phyloP scores from a whole-genome alignment of 92 coral and sea anemone species.

The Epizoanthus illoricatus region DNA sequence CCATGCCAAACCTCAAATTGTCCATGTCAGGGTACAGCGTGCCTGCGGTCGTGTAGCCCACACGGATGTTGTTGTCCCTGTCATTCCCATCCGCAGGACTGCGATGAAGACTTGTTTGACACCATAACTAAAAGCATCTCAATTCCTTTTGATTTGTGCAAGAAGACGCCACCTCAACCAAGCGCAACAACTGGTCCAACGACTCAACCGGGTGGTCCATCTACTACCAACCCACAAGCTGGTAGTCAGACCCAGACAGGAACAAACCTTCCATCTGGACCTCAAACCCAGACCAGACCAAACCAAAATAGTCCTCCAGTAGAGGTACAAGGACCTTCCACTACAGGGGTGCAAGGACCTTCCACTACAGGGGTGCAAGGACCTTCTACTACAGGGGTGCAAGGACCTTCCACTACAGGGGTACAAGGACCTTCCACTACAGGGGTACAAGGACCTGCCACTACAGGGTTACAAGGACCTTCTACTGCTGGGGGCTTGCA shows the following conservation, averaged over 20 bases:
- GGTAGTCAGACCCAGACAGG: background rate
- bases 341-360: too few species aligned
- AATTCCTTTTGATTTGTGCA: conserved; percentile 25
- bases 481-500: too few species aligned
- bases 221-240: background rate
- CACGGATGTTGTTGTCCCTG: conserved; percentile 27
- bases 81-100: conserved; percentile 2
- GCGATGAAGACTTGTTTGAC: conserved; percentile 35
- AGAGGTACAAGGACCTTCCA: too few species aligned
- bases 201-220: background rate
- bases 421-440: too few species aligned
- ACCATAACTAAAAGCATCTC: conserved; percentile 23
- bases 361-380: too few species aligned
- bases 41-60: conserved; percentile 30
- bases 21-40: conserved; percentile 1
- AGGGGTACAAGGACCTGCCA: too few species aligned
- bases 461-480: too few species aligned
- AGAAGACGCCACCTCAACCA: conserved; percentile 16
- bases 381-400: too few species aligned
- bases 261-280: too few species aligned
- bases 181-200: background rate
- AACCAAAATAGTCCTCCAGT: too few species aligned
- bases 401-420: too few species aligned
- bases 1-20: background rate
- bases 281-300: too few species aligned